Conservation (phyloP, 1,140 invertebrate species). For the Pachyrhynchus sulphureomaculatus region DNA sequence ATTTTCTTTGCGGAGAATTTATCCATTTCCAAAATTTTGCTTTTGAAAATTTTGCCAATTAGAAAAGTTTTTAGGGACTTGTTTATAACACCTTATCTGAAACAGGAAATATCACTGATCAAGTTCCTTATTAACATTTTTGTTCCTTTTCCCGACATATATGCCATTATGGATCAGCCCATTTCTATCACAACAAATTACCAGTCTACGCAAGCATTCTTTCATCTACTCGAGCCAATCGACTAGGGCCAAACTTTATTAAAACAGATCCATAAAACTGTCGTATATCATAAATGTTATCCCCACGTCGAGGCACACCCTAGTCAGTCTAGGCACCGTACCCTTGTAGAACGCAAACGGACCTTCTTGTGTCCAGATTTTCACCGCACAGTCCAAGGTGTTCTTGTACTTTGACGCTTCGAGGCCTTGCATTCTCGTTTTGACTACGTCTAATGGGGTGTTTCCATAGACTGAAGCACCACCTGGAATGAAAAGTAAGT, state of each 20-base stretch:
- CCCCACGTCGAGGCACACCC: constrained; percentile 97
- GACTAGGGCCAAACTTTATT: constrained; percentile 76
- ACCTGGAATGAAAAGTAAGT: constrained; percentile 55
- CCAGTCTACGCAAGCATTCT: too few species aligned
- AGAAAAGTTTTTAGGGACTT: too few species aligned
- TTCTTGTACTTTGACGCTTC: constrained; percentile 96
- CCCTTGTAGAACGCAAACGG: constrained; percentile 97
- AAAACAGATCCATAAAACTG: constrained; percentile 91
- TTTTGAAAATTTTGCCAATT: too few species aligned
- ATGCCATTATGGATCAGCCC: too few species aligned
- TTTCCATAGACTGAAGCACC: constrained; percentile 98
- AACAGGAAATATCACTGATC: too few species aligned
- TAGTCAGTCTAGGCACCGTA: constrained; percentile 89
- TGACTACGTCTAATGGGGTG: constrained; percentile 96
- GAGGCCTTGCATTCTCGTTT: constrained; percentile 98
- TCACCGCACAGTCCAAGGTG: constrained; percentile 87
- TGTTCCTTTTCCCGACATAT: too few species aligned
- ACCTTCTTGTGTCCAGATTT: constrained; percentile 94
- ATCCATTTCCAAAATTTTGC: too few species aligned
- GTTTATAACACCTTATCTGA: too few species aligned
- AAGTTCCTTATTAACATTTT: too few species aligned
- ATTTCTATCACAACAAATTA: too few species aligned
- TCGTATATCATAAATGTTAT: constrained; percentile 99
- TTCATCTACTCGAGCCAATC: neutral
- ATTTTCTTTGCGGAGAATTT: too few species aligned